Conservation (phyloP, 2,888 invertebrate species). For the Anoplius nigerrimus region DNA sequence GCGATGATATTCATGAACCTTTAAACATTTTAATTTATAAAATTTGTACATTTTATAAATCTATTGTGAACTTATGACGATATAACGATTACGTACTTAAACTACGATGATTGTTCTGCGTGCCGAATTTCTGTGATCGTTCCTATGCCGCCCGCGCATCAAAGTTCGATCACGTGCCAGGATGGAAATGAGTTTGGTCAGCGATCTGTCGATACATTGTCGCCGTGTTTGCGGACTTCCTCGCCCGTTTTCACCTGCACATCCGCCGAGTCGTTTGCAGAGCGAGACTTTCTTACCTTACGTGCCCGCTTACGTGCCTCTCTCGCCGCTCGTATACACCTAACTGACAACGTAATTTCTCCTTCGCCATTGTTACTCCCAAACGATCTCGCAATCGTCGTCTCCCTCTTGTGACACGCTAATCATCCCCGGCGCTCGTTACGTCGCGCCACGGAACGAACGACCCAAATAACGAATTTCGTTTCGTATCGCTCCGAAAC, state of each 20-base stretch:
- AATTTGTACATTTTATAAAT: too few relatives aligned
- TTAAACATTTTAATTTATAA: too few relatives aligned
- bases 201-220: too few relatives aligned
- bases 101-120: too few relatives aligned
- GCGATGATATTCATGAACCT: too few relatives aligned
- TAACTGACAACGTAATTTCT: slow-evolving; percentile 57
- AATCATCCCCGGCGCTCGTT: slow-evolving; percentile 60
- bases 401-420: slow-evolving; percentile 60
- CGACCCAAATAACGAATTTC: slow-evolving; percentile 63
- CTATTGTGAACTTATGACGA: too few relatives aligned
- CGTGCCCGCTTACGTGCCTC: slow-evolving; percentile 34
- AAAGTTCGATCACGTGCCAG: too few relatives aligned
- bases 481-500: slow-evolving; percentile 25
- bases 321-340: slow-evolving; percentile 30
- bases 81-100: too few relatives aligned
- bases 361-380: slow-evolving; percentile 56
- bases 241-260: slow-evolving; percentile 41
- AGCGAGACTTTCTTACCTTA: slow-evolving; percentile 37
- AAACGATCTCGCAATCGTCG: slow-evolving; percentile 59
- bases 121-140: too few relatives aligned
- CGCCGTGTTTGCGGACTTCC: slow-evolving; percentile 14
- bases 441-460: slow-evolving; percentile 49
- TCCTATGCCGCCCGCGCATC: too few relatives aligned
- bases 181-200: too few relatives aligned
- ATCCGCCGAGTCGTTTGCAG: slow-evolving; percentile 27